Conservation (phyloP, 2,797 vertebrate species). For the Avahi laniger region DNA sequence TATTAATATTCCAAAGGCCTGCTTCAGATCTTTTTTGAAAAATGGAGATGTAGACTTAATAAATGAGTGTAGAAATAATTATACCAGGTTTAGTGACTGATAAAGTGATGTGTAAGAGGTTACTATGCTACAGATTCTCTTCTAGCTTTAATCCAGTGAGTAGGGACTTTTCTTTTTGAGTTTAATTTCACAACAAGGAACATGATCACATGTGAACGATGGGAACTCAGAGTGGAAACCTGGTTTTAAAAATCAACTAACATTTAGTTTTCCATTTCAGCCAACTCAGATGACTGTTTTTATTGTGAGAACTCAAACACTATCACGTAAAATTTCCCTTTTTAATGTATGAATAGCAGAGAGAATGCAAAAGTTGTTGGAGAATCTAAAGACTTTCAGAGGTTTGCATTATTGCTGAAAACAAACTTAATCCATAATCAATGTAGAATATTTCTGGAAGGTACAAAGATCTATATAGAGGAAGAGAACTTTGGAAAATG, state of each 20-base stretch:
- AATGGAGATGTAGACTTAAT: neutral
- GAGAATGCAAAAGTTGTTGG: neutral
- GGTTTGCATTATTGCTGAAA: neutral
- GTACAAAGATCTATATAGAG: neutral
- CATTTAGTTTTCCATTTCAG: neutral
- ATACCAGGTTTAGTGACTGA: neutral
- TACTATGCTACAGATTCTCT: neutral
- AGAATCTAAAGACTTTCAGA: neutral
- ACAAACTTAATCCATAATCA: neutral
- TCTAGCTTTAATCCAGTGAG: neutral
- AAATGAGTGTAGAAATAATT: neutral
- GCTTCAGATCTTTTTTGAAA: neutral
- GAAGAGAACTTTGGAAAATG: neutral
- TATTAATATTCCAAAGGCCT: neutral
- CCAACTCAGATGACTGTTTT: neutral
- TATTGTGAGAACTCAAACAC: neutral
- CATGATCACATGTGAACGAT: neutral
- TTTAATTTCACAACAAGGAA: neutral
- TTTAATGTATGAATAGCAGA: neutral
- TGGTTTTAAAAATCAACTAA: conserved; percentile 30
- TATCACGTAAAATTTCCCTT: neutral
- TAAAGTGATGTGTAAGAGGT: neutral
- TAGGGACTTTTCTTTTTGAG: neutral
- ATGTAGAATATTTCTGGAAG: neutral
- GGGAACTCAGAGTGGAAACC: neutral